A percentile compares a stretch with the other conserved stretches of the same genome.
These are phyloP conservation scores for rabbit (Oryctolagus cuniculus) DNA, from an alignment of 2,113 vertebrate species.

Conservation along the genomic window DNA sequence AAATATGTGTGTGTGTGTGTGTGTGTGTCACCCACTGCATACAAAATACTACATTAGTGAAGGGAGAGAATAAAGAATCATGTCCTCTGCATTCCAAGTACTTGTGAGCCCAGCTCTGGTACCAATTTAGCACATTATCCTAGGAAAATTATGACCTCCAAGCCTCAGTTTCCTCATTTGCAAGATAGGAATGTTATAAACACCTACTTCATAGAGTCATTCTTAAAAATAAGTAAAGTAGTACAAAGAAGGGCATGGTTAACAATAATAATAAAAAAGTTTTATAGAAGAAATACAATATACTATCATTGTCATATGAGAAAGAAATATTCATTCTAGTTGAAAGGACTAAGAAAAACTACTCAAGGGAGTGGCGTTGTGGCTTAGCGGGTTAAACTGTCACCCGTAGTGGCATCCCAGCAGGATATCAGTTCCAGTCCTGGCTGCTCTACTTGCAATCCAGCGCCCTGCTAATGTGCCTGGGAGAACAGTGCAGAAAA, in stretches of 20 bases:
- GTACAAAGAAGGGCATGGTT: neutral
- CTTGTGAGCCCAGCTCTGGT: neutral
- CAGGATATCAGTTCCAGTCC: no score
- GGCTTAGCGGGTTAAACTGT: no score
- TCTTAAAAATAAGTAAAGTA: slow-evolving; percentile 2
- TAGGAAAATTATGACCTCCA: neutral
- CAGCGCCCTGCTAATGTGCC: no score
- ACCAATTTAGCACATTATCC: neutral
- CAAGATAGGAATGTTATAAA: neutral
- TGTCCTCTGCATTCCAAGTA: neutral
- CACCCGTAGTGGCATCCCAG: no score
- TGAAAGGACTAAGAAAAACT: neutral
- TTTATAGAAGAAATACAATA: neutral
- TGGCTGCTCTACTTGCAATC: no score
- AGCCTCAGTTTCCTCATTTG: neutral
- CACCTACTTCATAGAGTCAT: neutral
- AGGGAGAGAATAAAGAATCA: neutral
- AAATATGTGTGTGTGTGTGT: no score
- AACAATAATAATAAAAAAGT: neutral
- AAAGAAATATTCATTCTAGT: neutral
- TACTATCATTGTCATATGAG: neutral
- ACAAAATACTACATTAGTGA: neutral
- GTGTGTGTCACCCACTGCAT: neutral
- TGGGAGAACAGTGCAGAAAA: no score
- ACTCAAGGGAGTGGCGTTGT: no score